Evolutionary conservation across 2,113 vertebrate species (phyloP).

Genomic region (Entomyzon cyanotis): DNA sequence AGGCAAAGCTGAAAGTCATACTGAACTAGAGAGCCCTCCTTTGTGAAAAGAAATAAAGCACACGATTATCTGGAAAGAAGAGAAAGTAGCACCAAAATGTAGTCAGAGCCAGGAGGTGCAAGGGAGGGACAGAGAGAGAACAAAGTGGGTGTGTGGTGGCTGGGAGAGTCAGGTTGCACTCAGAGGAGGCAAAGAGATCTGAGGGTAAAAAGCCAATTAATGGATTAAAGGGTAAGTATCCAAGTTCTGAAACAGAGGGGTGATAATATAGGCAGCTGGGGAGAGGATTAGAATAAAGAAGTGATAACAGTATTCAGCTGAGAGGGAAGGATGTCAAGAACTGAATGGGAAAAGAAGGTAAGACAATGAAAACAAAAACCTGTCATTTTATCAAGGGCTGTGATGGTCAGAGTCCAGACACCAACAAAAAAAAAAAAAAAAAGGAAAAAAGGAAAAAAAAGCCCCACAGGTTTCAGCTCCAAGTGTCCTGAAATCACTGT

Average conservation of each 20-base stretch:
- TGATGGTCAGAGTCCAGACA: slow-evolving; percentile 54
- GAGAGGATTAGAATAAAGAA: slow-evolving; percentile 79
- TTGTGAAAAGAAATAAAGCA: slow-evolving; percentile 49
- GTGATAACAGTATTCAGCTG: slow-evolving; percentile 81
- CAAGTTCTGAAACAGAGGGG: slow-evolving; percentile 72
- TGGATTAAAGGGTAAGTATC: slow-evolving; percentile 75
- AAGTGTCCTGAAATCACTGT: slow-evolving; percentile 62
- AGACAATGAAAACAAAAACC: slow-evolving; percentile 75
- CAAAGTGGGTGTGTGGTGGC: background rate
- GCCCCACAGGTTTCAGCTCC: slow-evolving; percentile 12
- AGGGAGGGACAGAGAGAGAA: slow-evolving; percentile 4
- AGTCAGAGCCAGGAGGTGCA: background rate
- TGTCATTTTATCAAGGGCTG: slow-evolving; percentile 72
- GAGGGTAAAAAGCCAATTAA: slow-evolving; percentile 78
- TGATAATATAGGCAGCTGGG: slow-evolving; percentile 79
- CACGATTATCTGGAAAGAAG: slow-evolving; percentile 52
- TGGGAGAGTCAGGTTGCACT: slow-evolving; percentile 62
- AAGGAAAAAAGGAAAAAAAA: background rate
- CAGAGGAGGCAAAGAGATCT: slow-evolving; percentile 42
- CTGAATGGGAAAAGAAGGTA: slow-evolving; percentile 70
- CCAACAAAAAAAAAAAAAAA: background rate
- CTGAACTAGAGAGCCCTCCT: background rate
- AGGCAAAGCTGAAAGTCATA: slow-evolving; percentile 28
- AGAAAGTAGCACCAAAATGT: slow-evolving; percentile 30
- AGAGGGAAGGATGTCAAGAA: slow-evolving; percentile 76